Conservation (phyloP, 1,140 invertebrate genomes). For the Heliconius eleuchia region DNA sequence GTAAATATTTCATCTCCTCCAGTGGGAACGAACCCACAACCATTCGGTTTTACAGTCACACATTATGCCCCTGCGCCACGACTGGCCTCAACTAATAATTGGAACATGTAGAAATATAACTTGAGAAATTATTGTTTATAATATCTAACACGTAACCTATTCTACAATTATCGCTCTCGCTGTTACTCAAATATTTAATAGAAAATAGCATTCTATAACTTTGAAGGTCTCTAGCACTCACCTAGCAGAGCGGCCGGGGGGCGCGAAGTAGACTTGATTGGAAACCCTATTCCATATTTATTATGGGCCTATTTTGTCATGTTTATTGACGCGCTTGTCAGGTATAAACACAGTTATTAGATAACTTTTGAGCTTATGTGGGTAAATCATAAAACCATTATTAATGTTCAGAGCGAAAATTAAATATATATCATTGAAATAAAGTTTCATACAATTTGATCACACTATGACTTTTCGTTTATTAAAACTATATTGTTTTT, state of each 20-base stretch:
- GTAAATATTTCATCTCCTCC: too few species aligned
- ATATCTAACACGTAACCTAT: background rate
- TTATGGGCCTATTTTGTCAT: slow-evolving; percentile 78
- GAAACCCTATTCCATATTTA: slow-evolving; percentile 80
- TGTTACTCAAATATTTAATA: background rate
- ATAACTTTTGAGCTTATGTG: slow-evolving; percentile 41
- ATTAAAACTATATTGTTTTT: too few species aligned
- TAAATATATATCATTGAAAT: background rate
- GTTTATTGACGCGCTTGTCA: slow-evolving; percentile 70
- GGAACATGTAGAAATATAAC: too few species aligned
- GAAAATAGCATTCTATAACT: slow-evolving; percentile 37
- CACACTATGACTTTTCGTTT: background rate
- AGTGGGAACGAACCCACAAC: too few species aligned
- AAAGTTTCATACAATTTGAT: background rate
- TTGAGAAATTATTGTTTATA: background rate
- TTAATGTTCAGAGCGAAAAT: background rate
- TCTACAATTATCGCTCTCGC: too few species aligned
- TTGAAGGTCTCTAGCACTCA: slow-evolving; percentile 40
- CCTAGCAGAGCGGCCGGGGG: slow-evolving; percentile 50
- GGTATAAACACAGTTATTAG: slow-evolving; percentile 53
- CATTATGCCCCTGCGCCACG: too few species aligned
- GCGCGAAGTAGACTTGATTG: slow-evolving; percentile 76
- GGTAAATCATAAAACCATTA: slow-evolving; percentile 27
- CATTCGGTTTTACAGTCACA: too few species aligned
- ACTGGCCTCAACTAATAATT: too few species aligned